Evolutionary conservation across 2,797 vertebrate genomes (phyloP).

Genomic region (Erpetoichthys calabaricus): DNA sequence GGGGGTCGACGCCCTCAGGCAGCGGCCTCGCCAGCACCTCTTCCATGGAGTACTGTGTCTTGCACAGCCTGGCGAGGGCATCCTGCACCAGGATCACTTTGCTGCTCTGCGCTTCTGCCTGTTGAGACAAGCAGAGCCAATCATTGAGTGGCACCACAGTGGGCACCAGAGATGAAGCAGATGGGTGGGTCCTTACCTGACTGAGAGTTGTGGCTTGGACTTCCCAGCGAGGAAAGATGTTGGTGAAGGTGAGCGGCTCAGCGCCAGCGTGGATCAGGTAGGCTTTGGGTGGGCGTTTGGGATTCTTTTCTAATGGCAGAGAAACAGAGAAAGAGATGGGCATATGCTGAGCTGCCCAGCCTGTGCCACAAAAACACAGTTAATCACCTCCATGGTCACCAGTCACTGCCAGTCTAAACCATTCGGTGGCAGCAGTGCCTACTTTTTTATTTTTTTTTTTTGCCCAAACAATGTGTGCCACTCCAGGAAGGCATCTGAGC

Average conservation of each 20-base stretch:
- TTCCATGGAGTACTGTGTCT: constrained; percentile 43
- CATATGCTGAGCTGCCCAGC: no score
- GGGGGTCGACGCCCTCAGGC: constrained; percentile 49
- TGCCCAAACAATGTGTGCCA: no score
- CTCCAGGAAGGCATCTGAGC: no score
- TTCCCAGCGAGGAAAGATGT: constrained; percentile 60
- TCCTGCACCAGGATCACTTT: constrained; percentile 62
- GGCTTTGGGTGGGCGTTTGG: constrained; percentile 45
- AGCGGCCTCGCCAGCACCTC: constrained; percentile 44
- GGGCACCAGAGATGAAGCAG: background rate
- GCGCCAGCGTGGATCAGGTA: constrained; percentile 50
- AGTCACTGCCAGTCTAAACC: no score
- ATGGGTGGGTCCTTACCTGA: constrained; percentile 29
- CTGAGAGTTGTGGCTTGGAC: constrained; percentile 22
- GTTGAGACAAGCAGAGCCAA: background rate
- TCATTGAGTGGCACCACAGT: background rate
- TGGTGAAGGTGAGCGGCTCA: constrained; percentile 64
- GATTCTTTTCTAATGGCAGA: constrained; percentile 44
- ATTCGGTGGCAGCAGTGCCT: no score
- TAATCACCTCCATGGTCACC: background rate
- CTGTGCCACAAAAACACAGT: constrained; percentile 1
- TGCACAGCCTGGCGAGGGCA: constrained; percentile 46
- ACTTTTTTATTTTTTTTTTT: no score
- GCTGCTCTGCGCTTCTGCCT: constrained; percentile 28
- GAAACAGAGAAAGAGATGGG: constrained; percentile 1